Evolutionary conservation across 2,113 vertebrate genomes (phyloP).

Genomic region (Cathartes aura): DNA sequence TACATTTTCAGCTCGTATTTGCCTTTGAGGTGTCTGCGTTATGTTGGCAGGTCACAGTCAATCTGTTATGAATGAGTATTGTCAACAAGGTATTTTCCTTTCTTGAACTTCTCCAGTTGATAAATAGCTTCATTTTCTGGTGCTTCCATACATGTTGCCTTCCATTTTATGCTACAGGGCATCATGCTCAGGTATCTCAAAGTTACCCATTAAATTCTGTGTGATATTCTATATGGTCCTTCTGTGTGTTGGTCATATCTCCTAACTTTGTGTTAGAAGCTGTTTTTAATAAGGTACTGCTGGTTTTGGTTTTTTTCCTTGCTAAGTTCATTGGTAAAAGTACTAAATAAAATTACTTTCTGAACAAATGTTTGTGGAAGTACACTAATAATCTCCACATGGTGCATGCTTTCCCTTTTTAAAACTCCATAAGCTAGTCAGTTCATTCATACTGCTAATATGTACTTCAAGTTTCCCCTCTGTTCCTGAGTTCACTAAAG

Average conservation of each 20-base stretch:
- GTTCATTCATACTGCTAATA: background rate
- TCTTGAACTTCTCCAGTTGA: background rate
- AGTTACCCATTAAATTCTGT: background rate
- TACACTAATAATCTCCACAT: background rate
- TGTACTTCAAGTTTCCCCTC: background rate
- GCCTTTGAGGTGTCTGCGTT: background rate
- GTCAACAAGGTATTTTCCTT: background rate
- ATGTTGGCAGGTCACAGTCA: background rate
- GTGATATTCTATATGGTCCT: background rate
- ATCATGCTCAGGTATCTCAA: background rate
- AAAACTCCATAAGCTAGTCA: background rate
- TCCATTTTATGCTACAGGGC: background rate
- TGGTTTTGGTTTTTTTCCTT: accelerated
- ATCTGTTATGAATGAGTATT: background rate
- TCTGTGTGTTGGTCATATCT: background rate
- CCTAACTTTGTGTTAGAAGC: background rate
- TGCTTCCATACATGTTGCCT: background rate
- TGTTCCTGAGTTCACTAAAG: background rate
- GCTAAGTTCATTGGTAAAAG: background rate
- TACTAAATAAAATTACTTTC: background rate
- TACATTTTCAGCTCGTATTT: background rate
- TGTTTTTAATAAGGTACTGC: background rate
- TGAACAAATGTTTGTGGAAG: background rate
- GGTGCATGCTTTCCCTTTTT: background rate
- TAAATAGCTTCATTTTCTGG: background rate